phyloP scores from a whole-genome alignment of 2,113 vertebrate genomes.

The Puffinus mauretanicus region DNA sequence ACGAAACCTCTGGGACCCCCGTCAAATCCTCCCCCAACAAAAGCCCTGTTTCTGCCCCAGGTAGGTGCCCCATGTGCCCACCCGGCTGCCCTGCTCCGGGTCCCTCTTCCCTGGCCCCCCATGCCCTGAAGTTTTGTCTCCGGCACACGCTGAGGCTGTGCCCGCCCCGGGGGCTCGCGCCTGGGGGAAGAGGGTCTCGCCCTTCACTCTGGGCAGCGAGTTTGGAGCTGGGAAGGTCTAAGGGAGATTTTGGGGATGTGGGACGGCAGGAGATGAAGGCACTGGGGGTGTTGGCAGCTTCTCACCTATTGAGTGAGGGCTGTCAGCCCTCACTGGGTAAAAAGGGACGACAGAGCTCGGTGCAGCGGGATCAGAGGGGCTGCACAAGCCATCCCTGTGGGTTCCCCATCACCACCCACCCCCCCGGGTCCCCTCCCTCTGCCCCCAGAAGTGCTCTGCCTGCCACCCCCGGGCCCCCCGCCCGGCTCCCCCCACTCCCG shows the following conservation, averaged over 20 bases:
- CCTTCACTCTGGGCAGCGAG: not conserved
- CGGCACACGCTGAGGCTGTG: not conserved
- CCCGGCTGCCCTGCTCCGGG: not conserved
- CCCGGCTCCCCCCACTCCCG: too few relatives aligned
- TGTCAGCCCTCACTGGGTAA: not conserved
- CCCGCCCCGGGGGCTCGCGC: not conserved
- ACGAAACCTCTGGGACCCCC: not conserved
- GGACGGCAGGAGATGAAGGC: not conserved
- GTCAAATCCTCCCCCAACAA: not conserved
- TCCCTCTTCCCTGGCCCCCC: not conserved
- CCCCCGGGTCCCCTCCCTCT: not conserved
- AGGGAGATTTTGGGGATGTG: not conserved
- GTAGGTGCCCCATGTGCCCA: not conserved
- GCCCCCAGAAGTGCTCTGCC: too few relatives aligned
- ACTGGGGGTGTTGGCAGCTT: not conserved
- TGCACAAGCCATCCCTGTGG: not conserved
- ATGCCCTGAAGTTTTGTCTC: not conserved
- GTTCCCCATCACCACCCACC: not conserved
- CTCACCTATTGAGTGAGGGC: not conserved
- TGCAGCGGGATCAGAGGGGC: not conserved
- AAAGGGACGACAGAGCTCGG: not conserved
- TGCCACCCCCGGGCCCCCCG: too few relatives aligned
- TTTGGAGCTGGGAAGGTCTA: not conserved
- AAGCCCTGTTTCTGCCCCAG: not conserved
- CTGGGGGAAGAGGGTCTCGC: accelerated